Percentiles rank a stretch among this genome's conserved stretches.
Conservation (phyloP, 2,113 vertebrate genomes). For the Sialia sialis region DNA sequence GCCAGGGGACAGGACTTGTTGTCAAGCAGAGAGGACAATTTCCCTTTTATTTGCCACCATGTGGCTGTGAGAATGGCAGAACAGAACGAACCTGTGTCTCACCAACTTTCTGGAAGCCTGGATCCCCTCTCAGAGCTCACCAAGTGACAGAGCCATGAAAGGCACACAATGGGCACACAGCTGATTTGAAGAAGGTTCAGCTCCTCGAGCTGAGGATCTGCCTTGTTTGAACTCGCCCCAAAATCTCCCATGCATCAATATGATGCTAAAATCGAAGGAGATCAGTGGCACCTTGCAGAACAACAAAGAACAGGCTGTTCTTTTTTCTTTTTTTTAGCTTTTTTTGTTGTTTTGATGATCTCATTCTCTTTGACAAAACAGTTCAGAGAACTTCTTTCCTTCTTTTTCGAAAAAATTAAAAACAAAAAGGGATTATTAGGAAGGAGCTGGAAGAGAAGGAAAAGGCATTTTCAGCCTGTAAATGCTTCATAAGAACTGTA, state of each 20-base stretch:
- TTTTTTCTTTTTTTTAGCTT: not conserved
- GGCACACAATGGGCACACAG: not conserved
- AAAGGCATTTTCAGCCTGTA: conserved; percentile 40
- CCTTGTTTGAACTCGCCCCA: not conserved
- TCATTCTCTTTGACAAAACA: conserved; percentile 44
- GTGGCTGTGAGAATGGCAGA: not conserved
- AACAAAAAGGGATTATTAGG: conserved; percentile 20
- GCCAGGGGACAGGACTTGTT: not conserved
- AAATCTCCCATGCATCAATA: not conserved
- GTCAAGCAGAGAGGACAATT: not conserved
- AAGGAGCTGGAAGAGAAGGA: not conserved
- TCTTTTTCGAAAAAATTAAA: conserved; percentile 21
- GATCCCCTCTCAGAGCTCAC: not conserved
- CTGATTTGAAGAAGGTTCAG: not conserved
- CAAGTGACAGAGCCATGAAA: not conserved
- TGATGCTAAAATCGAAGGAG: not conserved
- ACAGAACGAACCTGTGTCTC: not conserved
- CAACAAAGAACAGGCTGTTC: conserved; percentile 22
- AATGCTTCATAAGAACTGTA: conserved; percentile 38
- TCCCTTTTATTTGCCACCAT: not conserved
- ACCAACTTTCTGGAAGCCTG: not conserved
- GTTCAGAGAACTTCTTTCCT: conserved; percentile 11
- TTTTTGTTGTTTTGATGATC: conserved; percentile 35
- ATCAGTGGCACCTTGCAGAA: conserved; percentile 1
- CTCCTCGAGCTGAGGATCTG: not conserved